Percentiles rank a stretch among this genome's conserved stretches.
phyloP scores from a whole-genome alignment of 2,888 invertebrate species.

The Thecocarcelia acutangulata region DNA sequence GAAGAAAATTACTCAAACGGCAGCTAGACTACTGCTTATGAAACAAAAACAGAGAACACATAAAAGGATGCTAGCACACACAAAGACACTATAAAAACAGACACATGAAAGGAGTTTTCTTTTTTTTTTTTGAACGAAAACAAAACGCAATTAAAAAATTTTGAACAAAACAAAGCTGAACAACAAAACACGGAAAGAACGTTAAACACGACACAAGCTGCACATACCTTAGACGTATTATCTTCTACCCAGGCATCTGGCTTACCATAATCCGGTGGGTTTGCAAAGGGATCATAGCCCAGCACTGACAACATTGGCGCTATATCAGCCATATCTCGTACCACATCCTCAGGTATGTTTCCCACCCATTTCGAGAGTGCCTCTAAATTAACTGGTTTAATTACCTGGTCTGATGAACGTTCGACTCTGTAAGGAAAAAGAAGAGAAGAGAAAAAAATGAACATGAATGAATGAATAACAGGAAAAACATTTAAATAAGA shows the following conservation, averaged over 20 bases:
- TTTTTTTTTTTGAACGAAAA: constrained; percentile 24
- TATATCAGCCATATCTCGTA: constrained; percentile 94
- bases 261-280: constrained; percentile 96
- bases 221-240: constrained; percentile 83
- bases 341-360: constrained; percentile 93
- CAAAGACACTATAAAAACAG: constrained; percentile 11
- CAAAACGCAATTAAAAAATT: constrained; percentile 68
- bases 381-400: constrained; percentile 98
- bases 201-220: constrained; percentile 68
- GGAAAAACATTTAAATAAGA: constrained; percentile 3
- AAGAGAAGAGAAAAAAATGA: too few species aligned
- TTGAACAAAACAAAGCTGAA: constrained; percentile 52
- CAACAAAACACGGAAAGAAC: constrained; percentile 48
- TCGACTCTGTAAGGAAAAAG: constrained; percentile 88
- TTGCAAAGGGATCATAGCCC: constrained; percentile 97
- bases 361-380: constrained; percentile 97
- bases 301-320: constrained; percentile 96
- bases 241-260: constrained; percentile 89
- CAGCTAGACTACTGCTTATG: constrained; percentile 15
- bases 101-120: constrained; percentile 28
- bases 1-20: constrained; percentile 19
- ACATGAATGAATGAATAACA: constrained; percentile 38
- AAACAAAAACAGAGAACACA: background rate
- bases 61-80: constrained; percentile 4
- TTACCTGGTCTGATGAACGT: constrained; percentile 98